Conservation (phyloP, 1,140 invertebrate species). For the Bombus fervidus region DNA sequence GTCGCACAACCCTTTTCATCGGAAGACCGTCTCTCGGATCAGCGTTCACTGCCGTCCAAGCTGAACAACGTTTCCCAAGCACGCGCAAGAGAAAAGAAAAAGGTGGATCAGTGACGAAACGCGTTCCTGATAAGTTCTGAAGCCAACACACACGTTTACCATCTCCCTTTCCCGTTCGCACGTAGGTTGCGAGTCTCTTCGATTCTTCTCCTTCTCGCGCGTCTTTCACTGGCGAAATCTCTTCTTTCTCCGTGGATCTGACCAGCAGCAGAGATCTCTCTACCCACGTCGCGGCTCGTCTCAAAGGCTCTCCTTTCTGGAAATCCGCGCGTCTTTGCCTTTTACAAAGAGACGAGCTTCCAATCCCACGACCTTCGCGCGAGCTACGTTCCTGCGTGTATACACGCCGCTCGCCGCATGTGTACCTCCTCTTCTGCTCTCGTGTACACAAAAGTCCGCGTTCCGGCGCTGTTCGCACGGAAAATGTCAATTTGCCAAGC, state of each 20-base stretch:
- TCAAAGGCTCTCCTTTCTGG: conserved; percentile 52
- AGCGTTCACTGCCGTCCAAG: background rate
- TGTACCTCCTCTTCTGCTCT: background rate
- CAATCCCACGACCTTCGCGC: conserved; percentile 51
- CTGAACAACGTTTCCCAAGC: conserved; percentile 39
- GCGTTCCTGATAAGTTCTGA: conserved; percentile 41
- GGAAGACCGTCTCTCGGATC: background rate
- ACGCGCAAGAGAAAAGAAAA: conserved; percentile 17
- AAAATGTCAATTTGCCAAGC: conserved; percentile 45
- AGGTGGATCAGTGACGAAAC: conserved; percentile 50
- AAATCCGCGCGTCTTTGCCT: conserved; percentile 47
- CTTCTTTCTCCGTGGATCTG: conserved; percentile 12
- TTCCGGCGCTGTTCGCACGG: conserved; percentile 9
- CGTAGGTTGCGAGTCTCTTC: background rate
- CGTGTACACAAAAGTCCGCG: conserved; percentile 22
- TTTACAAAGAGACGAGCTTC: conserved; percentile 35
- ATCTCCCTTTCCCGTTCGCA: too few species aligned
- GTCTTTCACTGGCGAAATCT: conserved; percentile 17
- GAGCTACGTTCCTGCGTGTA: conserved; percentile 31
- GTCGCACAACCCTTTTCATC: background rate
- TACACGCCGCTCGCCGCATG: background rate
- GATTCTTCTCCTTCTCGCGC: background rate
- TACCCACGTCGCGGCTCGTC: conserved; percentile 30
- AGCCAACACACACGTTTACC: background rate
- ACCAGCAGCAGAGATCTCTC: background rate